These are phyloP conservation scores for Speoplatyrhinus poulsoni DNA, from an alignment of 2,113 vertebrate species.

Conservation along the genomic window DNA sequence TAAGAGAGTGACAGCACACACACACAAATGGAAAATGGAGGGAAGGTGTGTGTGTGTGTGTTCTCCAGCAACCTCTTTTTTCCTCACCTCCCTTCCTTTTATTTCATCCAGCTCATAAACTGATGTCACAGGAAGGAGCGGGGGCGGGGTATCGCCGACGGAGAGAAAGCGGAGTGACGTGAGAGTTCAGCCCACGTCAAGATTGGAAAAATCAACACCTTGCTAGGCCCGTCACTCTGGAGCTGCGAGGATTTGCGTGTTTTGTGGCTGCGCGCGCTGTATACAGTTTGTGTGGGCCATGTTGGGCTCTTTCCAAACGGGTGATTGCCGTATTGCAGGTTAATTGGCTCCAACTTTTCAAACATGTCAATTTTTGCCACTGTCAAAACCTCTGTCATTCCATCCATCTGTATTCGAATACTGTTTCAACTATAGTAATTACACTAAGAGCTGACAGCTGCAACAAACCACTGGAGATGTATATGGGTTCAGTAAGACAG, in stretches of 20 bases:
- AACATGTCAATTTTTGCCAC: slow-evolving; percentile 7
- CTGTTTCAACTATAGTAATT: not conserved
- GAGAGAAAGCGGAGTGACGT: slow-evolving; percentile 37
- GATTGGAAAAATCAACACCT: slow-evolving; percentile 58
- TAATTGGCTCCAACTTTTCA: slow-evolving; percentile 22
- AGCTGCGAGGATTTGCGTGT: slow-evolving; percentile 25
- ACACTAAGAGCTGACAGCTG: slow-evolving; percentile 17
- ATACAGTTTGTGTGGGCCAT: slow-evolving; percentile 4
- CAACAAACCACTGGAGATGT: slow-evolving; percentile 39
- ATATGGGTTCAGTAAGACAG: slow-evolving; percentile 32
- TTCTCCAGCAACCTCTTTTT: slow-evolving; percentile 38
- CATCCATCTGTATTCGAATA: not conserved
- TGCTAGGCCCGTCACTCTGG: slow-evolving; percentile 46
- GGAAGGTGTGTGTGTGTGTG: slow-evolving; percentile 29
- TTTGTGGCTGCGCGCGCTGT: slow-evolving; percentile 19
- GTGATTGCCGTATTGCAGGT: slow-evolving; percentile 27
- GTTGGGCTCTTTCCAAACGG: slow-evolving; percentile 14
- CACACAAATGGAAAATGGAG: slow-evolving; percentile 5
- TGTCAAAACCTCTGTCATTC: not conserved
- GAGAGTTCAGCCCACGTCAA: slow-evolving; percentile 49
- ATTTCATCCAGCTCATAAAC: slow-evolving; percentile 66
- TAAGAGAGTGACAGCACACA: slow-evolving; percentile 47
- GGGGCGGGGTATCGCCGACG: slow-evolving; percentile 3
- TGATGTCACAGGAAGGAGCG: slow-evolving; percentile 62
- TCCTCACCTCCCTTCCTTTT: not conserved